Evolutionary conservation across 2,888 invertebrate genomes (phyloP), one percentile per base, ranked within the genome.

Genomic region (Reticulitermes lucifugus): DNA sequence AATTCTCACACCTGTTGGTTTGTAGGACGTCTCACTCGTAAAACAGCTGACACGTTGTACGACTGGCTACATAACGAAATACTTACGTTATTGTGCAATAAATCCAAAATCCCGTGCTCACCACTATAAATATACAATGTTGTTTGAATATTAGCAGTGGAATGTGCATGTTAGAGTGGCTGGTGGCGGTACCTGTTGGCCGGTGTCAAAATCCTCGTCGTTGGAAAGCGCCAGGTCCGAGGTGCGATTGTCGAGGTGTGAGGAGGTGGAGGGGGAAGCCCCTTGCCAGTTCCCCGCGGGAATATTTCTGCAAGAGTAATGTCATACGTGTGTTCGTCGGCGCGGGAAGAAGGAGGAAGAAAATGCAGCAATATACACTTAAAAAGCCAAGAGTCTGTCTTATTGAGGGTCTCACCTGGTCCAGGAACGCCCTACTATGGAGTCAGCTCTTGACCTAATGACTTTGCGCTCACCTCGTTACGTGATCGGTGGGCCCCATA

Each of bases 401-500:
- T 55, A 18, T 18, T 14, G 55, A 55, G 18, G 12, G 21, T 65
- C 65, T 65, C 65, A 65, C 65, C 65, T 65, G 65, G 25, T 65
- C 65, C 25, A 7, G 65, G 25, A 10, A 65, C 65, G 14, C 65
- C 65, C 65, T 25, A 65, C 65, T 10, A 25, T 1, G n/a, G 7
- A 65, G 65, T 7, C 65, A 25, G 65, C n/a, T 65, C 25, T n/a
- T 65, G n/a, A 65, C 65, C 65, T 65, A 65, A 5, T 65, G 65
- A 65, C 65, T 3, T 65, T n/a, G 14, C 4, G 43, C 59, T 60
- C 77, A 77, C 83, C 83, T 60, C 35, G 55, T 55, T 12, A 55
- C 75, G 14, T 71, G 55, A 9, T 83, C 75, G 5, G 80, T 93
- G 91, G 94, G 93, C 91, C 96, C 96, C 92, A 97, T 94, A 91